phyloP scores from a whole-genome alignment of 2,797 vertebrate species.

The Acanthurus lineatus region DNA sequence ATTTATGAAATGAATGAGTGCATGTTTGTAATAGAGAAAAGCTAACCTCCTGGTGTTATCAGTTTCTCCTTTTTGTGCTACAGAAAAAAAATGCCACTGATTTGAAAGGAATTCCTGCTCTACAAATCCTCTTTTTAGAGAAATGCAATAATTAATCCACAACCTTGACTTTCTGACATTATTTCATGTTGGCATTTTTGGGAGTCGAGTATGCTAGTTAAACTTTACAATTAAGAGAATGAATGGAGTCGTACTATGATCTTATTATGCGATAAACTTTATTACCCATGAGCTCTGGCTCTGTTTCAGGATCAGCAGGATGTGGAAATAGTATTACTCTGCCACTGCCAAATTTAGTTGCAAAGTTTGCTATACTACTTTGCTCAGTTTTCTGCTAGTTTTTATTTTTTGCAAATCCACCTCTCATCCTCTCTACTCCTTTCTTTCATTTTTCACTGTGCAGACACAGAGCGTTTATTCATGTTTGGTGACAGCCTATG shows the following conservation, averaged over 20 bases:
- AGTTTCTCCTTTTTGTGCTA: conserved; percentile 78
- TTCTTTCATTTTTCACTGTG: conserved; percentile 56
- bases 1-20: conserved; percentile 89
- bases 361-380: conserved; percentile 72
- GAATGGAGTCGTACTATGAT: conserved; percentile 75
- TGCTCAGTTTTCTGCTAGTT: conserved; percentile 46
- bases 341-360: conserved; percentile 84
- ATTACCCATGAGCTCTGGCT: conserved; percentile 58
- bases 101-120: conserved; percentile 77
- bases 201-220: conserved; percentile 68
- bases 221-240: conserved; percentile 73
- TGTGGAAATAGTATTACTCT: conserved; percentile 78
- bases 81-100: conserved; percentile 78
- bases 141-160: conserved; percentile 90
- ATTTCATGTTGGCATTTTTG: conserved; percentile 66
- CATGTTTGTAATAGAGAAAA: conserved; percentile 88
- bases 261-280: conserved; percentile 66
- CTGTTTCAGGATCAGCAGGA: conserved; percentile 74
- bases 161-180: conserved; percentile 85
- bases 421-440: conserved; percentile 41
- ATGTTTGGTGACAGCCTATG: conserved; percentile 75
- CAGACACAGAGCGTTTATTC: conserved; percentile 55
- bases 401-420: conserved; percentile 22
- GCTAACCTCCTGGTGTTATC: conserved; percentile 83
- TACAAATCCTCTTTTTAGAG: conserved; percentile 81